Evolutionary conservation across 2,113 vertebrate genomes (phyloP).

Genomic region (Anhinga anhinga): DNA sequence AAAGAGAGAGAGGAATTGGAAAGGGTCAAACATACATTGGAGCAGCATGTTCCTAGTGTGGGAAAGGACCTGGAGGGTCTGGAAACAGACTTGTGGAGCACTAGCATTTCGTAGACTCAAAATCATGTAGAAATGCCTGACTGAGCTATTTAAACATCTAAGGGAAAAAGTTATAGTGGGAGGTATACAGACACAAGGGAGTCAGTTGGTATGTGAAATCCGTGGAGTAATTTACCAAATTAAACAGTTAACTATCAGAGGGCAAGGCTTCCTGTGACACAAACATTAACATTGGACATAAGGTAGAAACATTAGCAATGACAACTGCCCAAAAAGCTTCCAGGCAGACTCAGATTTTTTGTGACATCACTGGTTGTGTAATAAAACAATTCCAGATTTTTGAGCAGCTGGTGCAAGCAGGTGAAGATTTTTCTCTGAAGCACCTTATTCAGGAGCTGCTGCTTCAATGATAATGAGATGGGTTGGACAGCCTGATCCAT

Average conservation of each 20-base stretch:
- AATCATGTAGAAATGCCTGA: not conserved
- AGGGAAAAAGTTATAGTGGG: not conserved
- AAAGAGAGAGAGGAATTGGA: not conserved
- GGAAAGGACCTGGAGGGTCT: not conserved
- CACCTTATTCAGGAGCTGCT: not conserved
- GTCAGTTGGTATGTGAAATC: not conserved
- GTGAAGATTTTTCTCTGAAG: not conserved
- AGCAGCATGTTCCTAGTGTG: not conserved
- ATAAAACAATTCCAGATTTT: not conserved
- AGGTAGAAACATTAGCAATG: not conserved
- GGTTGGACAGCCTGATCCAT: not conserved
- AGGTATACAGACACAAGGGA: not conserved
- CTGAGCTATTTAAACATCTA: not conserved
- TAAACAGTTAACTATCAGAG: not conserved
- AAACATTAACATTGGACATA: not conserved
- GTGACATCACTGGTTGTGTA: not conserved
- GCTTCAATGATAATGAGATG: not conserved
- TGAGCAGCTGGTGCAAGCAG: not conserved
- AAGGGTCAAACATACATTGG: not conserved
- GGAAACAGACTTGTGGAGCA: not conserved
- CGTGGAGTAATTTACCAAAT: not conserved
- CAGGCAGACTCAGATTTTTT: not conserved
- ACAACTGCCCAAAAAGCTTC: not conserved
- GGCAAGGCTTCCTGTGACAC: not conserved
- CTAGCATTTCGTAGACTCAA: not conserved